Base-by-base conservation (phyloP, 2,888 invertebrate species). In the Lasioglossum lativentre region DNA sequence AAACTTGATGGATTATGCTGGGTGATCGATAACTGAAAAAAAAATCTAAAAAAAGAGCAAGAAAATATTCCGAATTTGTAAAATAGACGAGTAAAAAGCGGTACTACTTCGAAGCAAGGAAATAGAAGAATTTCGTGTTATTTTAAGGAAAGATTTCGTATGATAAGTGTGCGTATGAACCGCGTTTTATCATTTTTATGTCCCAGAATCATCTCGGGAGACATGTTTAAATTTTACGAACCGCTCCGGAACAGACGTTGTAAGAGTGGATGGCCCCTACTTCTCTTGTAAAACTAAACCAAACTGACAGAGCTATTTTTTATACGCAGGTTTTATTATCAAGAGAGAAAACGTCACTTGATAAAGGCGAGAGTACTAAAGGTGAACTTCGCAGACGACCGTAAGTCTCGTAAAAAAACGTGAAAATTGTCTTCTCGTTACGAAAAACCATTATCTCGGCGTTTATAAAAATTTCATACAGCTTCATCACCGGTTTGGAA, bases 281-380 rank as follows among this genome's bases (percentile, higher is more conserved):
- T 72, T 72, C 30, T 47, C 72, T 72, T 47, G 45, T 72, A 72
- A 72, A 45, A 68, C 68, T 68, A 68, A 68, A 68, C 68, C 38
- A 68, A 72, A 72, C 45, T 40, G 59, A 34, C 42, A 23, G 16
- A 34, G 75, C 34, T 74, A 74, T 59, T 63, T 79, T 63, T 45
- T 34, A 59, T 59, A 45, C 1, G 16, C 59, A 34, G 6, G 6
- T 72, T 78, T 30, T 72, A 30, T 34, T 23, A 30, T 23, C 30
- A 4, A 14, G 27, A 30, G 16, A n/a, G 47, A 40, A 6, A 19
- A 59, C 40, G 40, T 19, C 23, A n/a, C 16, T 73, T 73, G 30
- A 4, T 30, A 78, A 59, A 72, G 73, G n/a, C n/a, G n/a, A 1
- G 1, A 3, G 1, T 12, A 5, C 16, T 27, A 74, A 27, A 75